Evolutionary conservation across 2,113 vertebrate genomes (phyloP), one percentile per base, ranked within the genome.

Genomic region (Cheirogaleus medius): DNA sequence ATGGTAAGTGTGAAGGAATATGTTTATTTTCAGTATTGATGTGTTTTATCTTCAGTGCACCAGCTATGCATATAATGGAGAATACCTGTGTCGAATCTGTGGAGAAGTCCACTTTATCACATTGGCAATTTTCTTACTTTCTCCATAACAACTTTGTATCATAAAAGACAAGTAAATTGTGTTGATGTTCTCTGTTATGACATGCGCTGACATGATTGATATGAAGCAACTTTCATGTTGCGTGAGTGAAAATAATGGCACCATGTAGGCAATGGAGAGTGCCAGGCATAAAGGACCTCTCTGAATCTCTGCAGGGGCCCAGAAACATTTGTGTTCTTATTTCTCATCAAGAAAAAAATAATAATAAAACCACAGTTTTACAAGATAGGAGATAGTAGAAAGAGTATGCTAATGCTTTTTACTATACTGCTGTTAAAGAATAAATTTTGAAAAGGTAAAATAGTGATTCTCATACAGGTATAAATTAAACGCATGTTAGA

Each of bases 71-170:
- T 42, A 86, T 73, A 89, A 68, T 37, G 77, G 95, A 95, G 93
- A 78, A 54, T 2, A 47, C 37, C 21, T 74, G 44, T 91, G 60
- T 96, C 92, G 93, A 10, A 63, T 91, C 63, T 47, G 39, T 37
- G 37, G 17, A 80, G 34, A 32, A 93, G 44, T 94, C 17, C 39
- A 54, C 76, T 97, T 91, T n/a, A 93, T 98, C 96, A 98, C n/a
- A 76, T 17, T 91, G 87, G 58, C 91, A 92, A 81, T 88, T 83
- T 98, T 91, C 87, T 95, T 97, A 91, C 88, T 95, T 97, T 89
- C 86, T 97, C 92, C 89, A 56, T 90, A 92, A 97, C 14, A 69
- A 95, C 87, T 97, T 98, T 96, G 78, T 63, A 96, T 96, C 97
- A 76, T 73, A 97, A 93, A 82, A 91, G 76, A 97, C 96, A 96